These are phyloP conservation scores for Adelosebastes latens DNA, from an alignment of 2,797 vertebrate species.

Conservation along the genomic window DNA sequence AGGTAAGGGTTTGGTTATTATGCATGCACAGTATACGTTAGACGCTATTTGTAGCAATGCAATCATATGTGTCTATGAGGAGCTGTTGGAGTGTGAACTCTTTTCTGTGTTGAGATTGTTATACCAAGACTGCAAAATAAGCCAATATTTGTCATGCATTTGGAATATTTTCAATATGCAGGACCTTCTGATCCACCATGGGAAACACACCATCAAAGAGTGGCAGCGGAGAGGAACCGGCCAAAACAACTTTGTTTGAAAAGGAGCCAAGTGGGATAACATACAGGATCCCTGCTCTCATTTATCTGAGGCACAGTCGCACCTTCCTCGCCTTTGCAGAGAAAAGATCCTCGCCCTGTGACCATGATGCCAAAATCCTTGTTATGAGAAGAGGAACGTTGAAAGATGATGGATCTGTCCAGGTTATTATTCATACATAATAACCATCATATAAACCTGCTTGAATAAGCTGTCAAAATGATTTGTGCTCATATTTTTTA, in stretches of 20 bases:
- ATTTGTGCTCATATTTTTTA: neutral
- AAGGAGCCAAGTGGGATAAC: constrained; percentile 80
- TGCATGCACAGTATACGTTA: neutral
- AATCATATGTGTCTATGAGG: constrained; percentile 22
- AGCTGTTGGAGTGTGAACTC: constrained; percentile 66
- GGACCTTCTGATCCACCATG: constrained; percentile 69
- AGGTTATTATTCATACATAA: constrained; percentile 77
- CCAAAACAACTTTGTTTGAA: constrained; percentile 84
- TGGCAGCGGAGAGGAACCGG: constrained; percentile 62
- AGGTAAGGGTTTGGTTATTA: constrained; percentile 53
- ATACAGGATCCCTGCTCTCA: constrained; percentile 91
- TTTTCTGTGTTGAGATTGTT: constrained; percentile 38
- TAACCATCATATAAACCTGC: neutral
- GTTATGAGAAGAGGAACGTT: constrained; percentile 87
- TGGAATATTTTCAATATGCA: constrained; percentile 23
- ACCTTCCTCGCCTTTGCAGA: constrained; percentile 93
- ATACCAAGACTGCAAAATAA: neutral
- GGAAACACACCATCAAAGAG: constrained; percentile 71
- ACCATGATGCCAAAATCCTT: constrained; percentile 85
- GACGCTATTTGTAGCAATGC: constrained; percentile 5
- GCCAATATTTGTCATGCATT: neutral
- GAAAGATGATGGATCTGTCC: constrained; percentile 72
- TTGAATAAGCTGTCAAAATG: neutral
- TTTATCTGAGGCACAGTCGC: constrained; percentile 80
- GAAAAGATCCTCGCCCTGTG: constrained; percentile 82